Percentiles rank a stretch among this genome's conserved stretches.
Conservation (phyloP, 2,888 invertebrate species). For the Cataglyphis livida region DNA sequence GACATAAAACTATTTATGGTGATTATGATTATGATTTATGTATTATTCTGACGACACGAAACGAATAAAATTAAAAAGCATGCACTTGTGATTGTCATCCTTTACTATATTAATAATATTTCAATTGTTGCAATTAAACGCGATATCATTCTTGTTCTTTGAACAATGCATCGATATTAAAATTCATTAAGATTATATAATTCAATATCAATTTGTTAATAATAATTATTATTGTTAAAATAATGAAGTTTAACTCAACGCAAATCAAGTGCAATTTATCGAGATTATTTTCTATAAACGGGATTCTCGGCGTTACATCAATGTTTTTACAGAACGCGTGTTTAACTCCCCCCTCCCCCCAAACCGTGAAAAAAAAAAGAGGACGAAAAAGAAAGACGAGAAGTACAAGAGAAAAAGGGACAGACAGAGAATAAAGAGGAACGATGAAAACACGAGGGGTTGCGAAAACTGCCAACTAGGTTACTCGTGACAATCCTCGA, state of each 20-base stretch:
- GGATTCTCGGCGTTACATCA: conserved; percentile 30
- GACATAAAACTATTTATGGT: neutral
- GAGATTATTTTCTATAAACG: conserved; percentile 29
- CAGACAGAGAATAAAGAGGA: neutral
- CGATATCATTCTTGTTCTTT: neutral
- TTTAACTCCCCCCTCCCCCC: conserved; percentile 27
- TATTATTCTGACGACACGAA: neutral
- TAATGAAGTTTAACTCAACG: neutral
- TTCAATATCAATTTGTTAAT: neutral
- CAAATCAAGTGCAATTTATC: neutral
- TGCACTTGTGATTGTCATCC: neutral
- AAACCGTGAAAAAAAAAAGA: conserved; percentile 13
- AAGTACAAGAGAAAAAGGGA: neutral
- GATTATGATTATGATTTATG: neutral
- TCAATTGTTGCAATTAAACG: neutral
- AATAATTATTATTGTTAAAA: neutral
- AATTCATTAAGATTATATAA: neutral
- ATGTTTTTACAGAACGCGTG: conserved; percentile 43
- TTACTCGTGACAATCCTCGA: conserved; percentile 59
- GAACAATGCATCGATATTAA: too few species aligned
- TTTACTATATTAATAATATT: neutral
- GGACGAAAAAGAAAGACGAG: neutral
- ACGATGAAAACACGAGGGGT: conserved; percentile 71
- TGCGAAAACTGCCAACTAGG: conserved; percentile 69
- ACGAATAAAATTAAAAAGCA: neutral